phyloP scores from a whole-genome alignment of 2,113 vertebrate species.

The Cnemophilus loriae region DNA sequence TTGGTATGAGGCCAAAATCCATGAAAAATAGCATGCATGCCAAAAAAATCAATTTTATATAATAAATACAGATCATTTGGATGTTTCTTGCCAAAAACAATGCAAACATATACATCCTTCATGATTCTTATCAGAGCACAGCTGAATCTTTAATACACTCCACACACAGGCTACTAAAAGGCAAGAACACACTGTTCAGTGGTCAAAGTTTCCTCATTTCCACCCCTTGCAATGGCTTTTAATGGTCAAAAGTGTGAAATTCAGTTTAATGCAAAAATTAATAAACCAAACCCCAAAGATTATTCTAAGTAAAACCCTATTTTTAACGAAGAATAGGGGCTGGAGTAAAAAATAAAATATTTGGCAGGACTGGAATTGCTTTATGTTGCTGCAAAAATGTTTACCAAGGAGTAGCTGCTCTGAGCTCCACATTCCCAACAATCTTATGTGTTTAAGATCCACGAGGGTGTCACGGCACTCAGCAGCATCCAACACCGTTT shows the following conservation, averaged over 20 bases:
- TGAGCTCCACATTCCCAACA: not conserved
- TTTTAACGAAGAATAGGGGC: not conserved
- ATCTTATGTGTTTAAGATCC: not conserved
- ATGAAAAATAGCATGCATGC: constrained; percentile 46
- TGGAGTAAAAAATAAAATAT: not conserved
- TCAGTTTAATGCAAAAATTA: not conserved
- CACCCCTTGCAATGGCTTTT: not conserved
- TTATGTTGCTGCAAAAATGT: not conserved
- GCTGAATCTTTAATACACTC: constrained; percentile 43
- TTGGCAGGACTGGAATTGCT: not conserved
- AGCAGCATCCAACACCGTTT: not conserved
- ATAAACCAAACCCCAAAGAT: not conserved
- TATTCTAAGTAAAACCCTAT: not conserved
- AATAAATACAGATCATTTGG: constrained; percentile 56
- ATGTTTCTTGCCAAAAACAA: constrained; percentile 63
- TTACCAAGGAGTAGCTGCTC: not conserved
- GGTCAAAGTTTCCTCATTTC: not conserved
- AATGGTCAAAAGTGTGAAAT: not conserved
- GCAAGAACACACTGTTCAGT: not conserved
- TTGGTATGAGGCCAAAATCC: constrained; percentile 52
- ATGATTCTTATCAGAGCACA: constrained; percentile 55
- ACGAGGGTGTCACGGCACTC: not conserved
- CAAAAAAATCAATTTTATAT: constrained; percentile 65
- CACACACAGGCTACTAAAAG: constrained; percentile 14
- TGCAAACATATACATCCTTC: constrained; percentile 64